phyloP scores from a whole-genome alignment of 2,797 vertebrate genomes.

The Channa striata region DNA sequence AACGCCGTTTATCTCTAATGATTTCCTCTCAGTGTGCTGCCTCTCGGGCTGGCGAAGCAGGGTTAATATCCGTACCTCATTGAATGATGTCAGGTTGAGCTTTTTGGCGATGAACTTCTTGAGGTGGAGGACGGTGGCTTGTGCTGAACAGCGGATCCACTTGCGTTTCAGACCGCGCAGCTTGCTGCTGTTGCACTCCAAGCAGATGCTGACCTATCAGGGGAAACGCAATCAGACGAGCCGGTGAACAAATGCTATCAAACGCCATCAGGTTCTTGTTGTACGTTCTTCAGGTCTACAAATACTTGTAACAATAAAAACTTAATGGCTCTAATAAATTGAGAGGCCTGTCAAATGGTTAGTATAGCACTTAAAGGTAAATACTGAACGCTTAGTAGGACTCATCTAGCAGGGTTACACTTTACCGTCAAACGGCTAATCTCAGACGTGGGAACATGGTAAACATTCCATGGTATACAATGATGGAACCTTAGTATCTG shows the following conservation, averaged over 20 bases:
- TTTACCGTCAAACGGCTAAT: no score
- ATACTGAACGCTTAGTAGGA: no score
- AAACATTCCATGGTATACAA: no score
- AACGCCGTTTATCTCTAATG: neutral
- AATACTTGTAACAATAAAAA: no score
- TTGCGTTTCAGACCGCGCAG: conserved; percentile 96
- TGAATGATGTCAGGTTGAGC: conserved; percentile 98
- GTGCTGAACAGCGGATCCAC: conserved; percentile 99
- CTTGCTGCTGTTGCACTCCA: conserved; percentile 99
- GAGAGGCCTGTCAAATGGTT: no score
- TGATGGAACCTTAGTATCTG: no score
- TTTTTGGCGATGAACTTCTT: conserved; percentile 99
- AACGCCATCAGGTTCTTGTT: neutral
- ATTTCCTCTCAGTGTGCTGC: neutral
- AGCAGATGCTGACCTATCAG: conserved; percentile 95
- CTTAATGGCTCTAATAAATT: no score
- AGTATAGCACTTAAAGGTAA: no score
- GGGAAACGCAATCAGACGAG: conserved; percentile 17
- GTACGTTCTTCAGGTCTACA: no score
- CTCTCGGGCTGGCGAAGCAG: neutral
- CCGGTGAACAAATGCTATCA: neutral
- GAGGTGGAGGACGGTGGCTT: conserved; percentile 97
- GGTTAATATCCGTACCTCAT: conserved; percentile 88
- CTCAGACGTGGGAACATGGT: no score
- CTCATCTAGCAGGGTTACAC: no score